Percentiles rank a stretch among this genome's conserved stretches.
Evolutionary conservation across 2,888 invertebrate species (phyloP).

Genomic region (Andricus quercusramuli): DNA sequence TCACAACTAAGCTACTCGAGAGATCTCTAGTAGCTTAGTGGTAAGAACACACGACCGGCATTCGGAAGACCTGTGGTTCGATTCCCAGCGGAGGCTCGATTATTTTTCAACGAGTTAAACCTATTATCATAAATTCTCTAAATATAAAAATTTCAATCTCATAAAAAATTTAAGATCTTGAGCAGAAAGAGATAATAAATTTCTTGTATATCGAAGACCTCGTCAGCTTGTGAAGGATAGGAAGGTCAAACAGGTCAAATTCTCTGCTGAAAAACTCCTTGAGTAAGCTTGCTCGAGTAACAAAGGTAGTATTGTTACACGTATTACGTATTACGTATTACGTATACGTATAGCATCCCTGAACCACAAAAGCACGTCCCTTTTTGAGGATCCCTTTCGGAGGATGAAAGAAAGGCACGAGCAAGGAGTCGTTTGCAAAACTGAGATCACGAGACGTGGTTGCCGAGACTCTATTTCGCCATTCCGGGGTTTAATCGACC

Average conservation of each 20-base stretch:
- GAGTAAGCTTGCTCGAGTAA: not conserved
- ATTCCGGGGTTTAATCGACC: slow-evolving; percentile 27
- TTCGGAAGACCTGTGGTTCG: no score
- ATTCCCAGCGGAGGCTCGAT: no score
- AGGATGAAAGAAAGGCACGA: slow-evolving; percentile 23
- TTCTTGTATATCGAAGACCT: no score
- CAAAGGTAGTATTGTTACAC: not conserved
- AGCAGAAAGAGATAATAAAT: no score
- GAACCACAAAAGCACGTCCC: slow-evolving; percentile 5
- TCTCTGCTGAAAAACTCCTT: not conserved
- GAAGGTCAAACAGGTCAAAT: slow-evolving; percentile 12
- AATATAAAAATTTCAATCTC: no score
- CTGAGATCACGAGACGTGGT: slow-evolving; percentile 33
- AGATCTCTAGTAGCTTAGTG: no score
- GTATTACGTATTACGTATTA: no score
- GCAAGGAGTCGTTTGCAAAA: slow-evolving; percentile 33
- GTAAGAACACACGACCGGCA: no score
- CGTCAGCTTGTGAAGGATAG: not conserved
- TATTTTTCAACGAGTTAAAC: no score
- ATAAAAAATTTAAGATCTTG: no score
- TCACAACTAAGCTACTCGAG: no score
- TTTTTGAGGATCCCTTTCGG: slow-evolving; percentile 5
- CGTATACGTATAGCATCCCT: not conserved
- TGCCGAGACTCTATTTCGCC: slow-evolving; percentile 19
- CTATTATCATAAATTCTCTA: no score